Evolutionary conservation across 2,888 invertebrate species (phyloP).

Genomic region (Salpingus planirostris): DNA sequence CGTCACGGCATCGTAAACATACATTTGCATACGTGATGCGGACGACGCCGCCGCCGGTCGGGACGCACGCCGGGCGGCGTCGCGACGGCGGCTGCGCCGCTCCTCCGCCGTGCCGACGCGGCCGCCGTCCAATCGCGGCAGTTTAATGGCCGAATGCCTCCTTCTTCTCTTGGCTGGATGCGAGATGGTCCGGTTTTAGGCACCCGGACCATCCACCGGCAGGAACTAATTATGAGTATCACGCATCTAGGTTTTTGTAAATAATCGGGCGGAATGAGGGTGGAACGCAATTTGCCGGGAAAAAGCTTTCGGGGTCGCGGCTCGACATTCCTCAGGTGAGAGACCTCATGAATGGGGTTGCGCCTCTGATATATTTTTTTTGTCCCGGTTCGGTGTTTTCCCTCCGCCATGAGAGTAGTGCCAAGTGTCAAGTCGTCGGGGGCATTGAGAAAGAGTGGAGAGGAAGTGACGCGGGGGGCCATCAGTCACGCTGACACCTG

Average conservation of each 20-base stretch:
- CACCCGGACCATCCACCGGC: too few relatives aligned
- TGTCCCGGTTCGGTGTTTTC: neutral
- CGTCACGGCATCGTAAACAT: slow-evolving; percentile 40
- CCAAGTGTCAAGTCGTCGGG: neutral
- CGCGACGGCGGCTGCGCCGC: slow-evolving; percentile 5
- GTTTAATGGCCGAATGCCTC: slow-evolving; percentile 34
- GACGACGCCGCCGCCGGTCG: slow-evolving; percentile 6
- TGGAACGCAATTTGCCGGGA: too few relatives aligned
- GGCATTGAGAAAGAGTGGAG: slow-evolving; percentile 10
- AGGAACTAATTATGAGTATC: too few relatives aligned
- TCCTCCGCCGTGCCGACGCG: slow-evolving; percentile 7
- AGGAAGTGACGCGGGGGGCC: slow-evolving; percentile 36
- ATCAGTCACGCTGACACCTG: slow-evolving; percentile 41
- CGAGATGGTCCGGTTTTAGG: too few relatives aligned
- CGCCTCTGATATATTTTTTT: too few relatives aligned
- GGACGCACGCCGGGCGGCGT: slow-evolving; percentile 3
- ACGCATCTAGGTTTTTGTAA: too few relatives aligned
- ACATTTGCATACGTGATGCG: slow-evolving; percentile 36
- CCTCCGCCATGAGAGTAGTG: neutral
- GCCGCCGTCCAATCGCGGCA: slow-evolving; percentile 31
- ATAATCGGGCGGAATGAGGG: too few relatives aligned
- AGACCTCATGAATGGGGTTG: neutral
- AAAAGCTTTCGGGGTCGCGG: too few relatives aligned
- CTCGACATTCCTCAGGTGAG: neutral
- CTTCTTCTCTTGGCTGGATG: too few relatives aligned